These are phyloP conservation scores for Yponomeuta malinellus DNA, from an alignment of 2,888 invertebrate species.

Conservation along the genomic window DNA sequence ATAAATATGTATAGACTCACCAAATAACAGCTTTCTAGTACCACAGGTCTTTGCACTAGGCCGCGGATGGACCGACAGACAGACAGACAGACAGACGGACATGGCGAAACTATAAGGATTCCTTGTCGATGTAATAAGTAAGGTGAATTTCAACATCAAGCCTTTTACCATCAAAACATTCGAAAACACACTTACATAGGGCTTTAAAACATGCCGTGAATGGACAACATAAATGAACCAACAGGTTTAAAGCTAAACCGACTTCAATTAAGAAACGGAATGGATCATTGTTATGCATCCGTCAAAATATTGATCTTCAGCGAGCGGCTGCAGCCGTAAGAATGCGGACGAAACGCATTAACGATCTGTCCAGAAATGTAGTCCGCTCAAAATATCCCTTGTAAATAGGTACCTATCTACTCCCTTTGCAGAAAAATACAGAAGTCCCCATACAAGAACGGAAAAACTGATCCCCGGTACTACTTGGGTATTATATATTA, in stretches of 20 bases:
- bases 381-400: constrained; percentile 29
- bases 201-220: not conserved
- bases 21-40: no score
- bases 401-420: not conserved
- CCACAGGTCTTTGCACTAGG: no score
- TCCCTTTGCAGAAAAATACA: constrained; percentile 18
- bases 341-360: constrained; percentile 1
- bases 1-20: no score
- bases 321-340: not conserved
- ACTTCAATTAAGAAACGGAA: not conserved
- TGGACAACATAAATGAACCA: not conserved
- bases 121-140: no score
- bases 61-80: no score
- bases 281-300: not conserved
- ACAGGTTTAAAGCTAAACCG: not conserved
- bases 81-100: no score
- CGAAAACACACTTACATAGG: no score
- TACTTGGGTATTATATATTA: no score
- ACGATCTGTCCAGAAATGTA: constrained; percentile 26
- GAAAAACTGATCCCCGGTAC: no score
- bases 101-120: no score
- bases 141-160: no score
- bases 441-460: constrained; percentile 16
- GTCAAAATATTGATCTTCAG: not conserved
- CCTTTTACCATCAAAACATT: no score